Evolutionary conservation across 1,140 invertebrate species (phyloP).

Genomic region (Wasmannia auropunctata): DNA sequence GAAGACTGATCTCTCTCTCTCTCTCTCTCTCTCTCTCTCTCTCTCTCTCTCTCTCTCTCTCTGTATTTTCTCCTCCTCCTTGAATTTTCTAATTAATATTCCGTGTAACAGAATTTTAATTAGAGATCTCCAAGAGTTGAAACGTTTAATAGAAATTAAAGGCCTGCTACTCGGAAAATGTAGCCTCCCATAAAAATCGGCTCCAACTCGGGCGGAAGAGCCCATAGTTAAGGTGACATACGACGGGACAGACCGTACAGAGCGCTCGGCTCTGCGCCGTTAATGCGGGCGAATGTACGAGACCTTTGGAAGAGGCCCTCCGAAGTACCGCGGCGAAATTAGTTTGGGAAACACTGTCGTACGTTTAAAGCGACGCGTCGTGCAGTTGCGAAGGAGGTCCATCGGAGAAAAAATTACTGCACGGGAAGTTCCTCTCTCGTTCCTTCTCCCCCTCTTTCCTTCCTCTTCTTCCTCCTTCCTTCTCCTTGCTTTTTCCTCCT

Average conservation of each 20-base stretch:
- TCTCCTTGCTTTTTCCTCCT: background rate
- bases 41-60: too few relatives aligned
- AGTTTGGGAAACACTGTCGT: slow-evolving; percentile 60
- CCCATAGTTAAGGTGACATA: slow-evolving; percentile 38
- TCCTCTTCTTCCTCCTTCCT: background rate
- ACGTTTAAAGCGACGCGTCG: slow-evolving; percentile 37
- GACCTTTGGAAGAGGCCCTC: slow-evolving; percentile 8
- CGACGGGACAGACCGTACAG: background rate
- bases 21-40: too few relatives aligned
- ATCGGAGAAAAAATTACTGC: slow-evolving; percentile 59
- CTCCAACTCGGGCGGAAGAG: background rate
- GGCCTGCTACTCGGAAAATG: background rate
- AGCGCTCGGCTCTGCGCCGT: slow-evolving; percentile 13
- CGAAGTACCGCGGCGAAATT: slow-evolving; percentile 51
- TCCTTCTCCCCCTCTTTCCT: background rate
- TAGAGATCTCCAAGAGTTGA: slow-evolving; percentile 28
- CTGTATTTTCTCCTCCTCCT: too few relatives aligned
- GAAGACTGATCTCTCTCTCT: too few relatives aligned
- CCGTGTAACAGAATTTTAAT: slow-evolving; percentile 17
- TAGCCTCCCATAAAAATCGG: slow-evolving; percentile 30
- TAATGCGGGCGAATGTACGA: slow-evolving; percentile 36
- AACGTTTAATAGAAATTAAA: slow-evolving; percentile 42
- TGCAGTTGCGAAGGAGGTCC: slow-evolving; percentile 28
- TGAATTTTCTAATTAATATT: slow-evolving; percentile 7
- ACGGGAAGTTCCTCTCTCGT: slow-evolving; percentile 51